Evolutionary conservation across 2,888 invertebrate species (phyloP).

Genomic region (Danaus chrysippus): DNA sequence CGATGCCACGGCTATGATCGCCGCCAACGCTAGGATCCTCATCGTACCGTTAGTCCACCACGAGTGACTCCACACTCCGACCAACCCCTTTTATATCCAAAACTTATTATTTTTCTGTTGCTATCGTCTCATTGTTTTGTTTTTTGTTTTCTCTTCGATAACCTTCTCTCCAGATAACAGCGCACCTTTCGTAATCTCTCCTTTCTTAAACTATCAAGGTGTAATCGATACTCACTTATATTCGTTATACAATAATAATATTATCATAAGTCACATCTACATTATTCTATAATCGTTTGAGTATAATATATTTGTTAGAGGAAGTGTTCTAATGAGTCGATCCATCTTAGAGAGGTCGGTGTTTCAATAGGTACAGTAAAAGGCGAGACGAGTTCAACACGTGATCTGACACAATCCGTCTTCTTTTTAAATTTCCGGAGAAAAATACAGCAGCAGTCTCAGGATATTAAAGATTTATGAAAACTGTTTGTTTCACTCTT

Average conservation of each 20-base stretch:
- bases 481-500: too few relatives aligned
- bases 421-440: background rate
- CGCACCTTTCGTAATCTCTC: slow-evolving; percentile 1
- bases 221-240: background rate
- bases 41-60: slow-evolving; percentile 33
- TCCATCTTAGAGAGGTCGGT: background rate
- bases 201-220: background rate
- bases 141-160: slow-evolving; percentile 27
- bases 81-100: slow-evolving; percentile 50
- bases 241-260: too few relatives aligned
- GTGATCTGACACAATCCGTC: background rate
- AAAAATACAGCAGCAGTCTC: too few relatives aligned
- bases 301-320: too few relatives aligned
- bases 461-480: too few relatives aligned
- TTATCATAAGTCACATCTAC: too few relatives aligned
- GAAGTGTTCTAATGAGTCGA: background rate
- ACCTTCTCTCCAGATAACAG: slow-evolving; percentile 24
- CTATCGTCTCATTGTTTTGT: slow-evolving; percentile 18
- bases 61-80: slow-evolving; percentile 40
- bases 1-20: slow-evolving; percentile 49
- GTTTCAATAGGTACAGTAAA: background rate
- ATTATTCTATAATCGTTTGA: too few relatives aligned
- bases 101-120: slow-evolving; percentile 18
- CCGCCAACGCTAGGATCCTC: slow-evolving; percentile 46
- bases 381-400: background rate